phyloP scores from a whole-genome alignment of 2,113 vertebrate species.

The Merops nubicus region DNA sequence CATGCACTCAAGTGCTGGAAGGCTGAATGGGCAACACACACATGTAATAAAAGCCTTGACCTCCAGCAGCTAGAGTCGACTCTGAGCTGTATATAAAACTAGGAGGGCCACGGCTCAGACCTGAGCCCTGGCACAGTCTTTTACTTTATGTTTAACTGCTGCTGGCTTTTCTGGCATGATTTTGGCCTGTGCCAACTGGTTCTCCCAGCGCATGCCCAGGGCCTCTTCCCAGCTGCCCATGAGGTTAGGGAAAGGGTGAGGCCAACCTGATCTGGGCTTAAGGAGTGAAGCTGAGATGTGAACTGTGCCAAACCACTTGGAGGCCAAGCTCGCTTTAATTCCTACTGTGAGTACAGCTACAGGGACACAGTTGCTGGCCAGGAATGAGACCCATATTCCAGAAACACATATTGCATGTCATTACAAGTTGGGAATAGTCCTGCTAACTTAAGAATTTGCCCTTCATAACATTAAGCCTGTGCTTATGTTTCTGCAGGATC shows the following conservation, averaged over 20 bases:
- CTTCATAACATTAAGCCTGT: neutral
- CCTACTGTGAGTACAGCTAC: neutral
- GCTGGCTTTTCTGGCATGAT: neutral
- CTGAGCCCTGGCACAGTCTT: neutral
- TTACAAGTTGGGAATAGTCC: neutral
- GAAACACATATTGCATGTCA: neutral
- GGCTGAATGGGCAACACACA: neutral
- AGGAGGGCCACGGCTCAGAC: neutral
- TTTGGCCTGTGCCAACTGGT: neutral
- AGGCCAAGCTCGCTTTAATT: neutral
- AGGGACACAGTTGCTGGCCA: neutral
- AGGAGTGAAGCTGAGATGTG: too few relatives aligned
- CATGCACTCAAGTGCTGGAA: neutral
- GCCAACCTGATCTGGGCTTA: neutral
- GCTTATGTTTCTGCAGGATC: neutral
- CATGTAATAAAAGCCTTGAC: neutral
- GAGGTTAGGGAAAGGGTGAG: neutral
- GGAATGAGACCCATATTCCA: neutral
- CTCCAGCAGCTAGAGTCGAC: neutral
- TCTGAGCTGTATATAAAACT: neutral
- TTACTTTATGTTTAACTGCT: neutral
- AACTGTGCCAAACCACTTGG: neutral
- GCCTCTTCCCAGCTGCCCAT: neutral
- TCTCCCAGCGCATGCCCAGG: fast-evolving
- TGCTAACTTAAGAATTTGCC: neutral